A percentile compares a stretch with the other conserved stretches of the same genome.
phyloP scores from a whole-genome alignment of 2,888 invertebrate species.

The Thera britannica region DNA sequence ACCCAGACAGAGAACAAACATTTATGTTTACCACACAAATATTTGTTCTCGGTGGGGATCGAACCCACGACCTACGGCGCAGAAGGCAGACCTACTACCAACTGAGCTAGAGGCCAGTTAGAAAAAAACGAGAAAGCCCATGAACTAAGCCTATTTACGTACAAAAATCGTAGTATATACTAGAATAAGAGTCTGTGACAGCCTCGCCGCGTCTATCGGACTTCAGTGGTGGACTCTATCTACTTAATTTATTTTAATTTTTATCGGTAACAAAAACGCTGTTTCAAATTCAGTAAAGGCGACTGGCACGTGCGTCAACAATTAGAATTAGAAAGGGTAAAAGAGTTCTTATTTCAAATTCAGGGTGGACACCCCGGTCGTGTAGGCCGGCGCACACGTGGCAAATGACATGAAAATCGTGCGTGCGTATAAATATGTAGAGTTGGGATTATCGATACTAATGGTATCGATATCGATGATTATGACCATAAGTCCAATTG shows the following conservation, averaged over 20 bases:
- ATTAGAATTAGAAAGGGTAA: slow-evolving; percentile 78
- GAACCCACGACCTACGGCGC: no score
- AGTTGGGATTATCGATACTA: slow-evolving; percentile 43
- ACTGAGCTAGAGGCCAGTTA: no score
- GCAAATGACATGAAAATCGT: slow-evolving; percentile 81
- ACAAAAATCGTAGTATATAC: no score
- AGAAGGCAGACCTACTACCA: no score
- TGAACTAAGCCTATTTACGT: no score
- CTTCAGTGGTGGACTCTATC: neutral
- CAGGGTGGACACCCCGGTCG: slow-evolving; percentile 74
- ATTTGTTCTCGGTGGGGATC: no score
- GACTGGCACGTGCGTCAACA: slow-evolving; percentile 73
- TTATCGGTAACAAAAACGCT: slow-evolving; percentile 46
- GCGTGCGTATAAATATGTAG: slow-evolving; percentile 64
- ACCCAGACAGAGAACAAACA: no score
- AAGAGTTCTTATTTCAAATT: slow-evolving; percentile 76
- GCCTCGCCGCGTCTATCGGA: no score
- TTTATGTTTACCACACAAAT: no score
- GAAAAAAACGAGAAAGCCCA: no score
- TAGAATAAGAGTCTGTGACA: no score
- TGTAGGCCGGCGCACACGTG: slow-evolving; percentile 79
- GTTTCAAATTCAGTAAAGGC: slow-evolving; percentile 59
- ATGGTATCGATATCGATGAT: slow-evolving; percentile 2
- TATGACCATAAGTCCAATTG: no score
- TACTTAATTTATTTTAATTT: slow-evolving; percentile 31